Evolutionary conservation across 2,888 invertebrate species (phyloP), one percentile per base, ranked within the genome.

Genomic region (Rhagophthalmus giganteus): DNA sequence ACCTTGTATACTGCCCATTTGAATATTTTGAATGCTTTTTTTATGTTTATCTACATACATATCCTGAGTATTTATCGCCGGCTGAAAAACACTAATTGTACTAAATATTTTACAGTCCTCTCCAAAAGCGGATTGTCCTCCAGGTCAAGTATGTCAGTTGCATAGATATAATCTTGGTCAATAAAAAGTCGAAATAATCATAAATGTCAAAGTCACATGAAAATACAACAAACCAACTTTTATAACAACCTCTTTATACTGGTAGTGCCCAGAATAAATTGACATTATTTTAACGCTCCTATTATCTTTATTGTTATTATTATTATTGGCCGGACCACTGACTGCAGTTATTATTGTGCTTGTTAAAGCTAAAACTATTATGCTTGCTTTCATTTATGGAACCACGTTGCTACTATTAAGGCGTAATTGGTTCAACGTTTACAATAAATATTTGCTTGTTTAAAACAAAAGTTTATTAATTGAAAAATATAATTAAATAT

Each of bases 251-350:
- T 45, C 50, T 51, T 50, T 54, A 45, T 46, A 38, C 35, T 47
- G 41, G 46, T 46, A 55, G 33, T 55, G 42, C 45, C 30, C 15
- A 32, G 42, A 51, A 55, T 55, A 55, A 51, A 55, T 55, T 51
- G 51, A 47, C 50, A 42, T 37, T 47, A 46, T 46, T 51, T 47
- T 48, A 44, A 44, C 48, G 20, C 37, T 26, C 52, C 11, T 45
- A 48, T 55, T 55, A 55, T 41, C 35, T 48, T 55, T 52, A n/a
- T n/a, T n/a, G 53, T 53, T 52, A 47, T 55, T 55, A 55, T 54
- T 52, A 49, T 55, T 53, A 55, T 55, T 55, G 16, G 47, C 42
- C 27, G 39, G 55, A 55, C 55, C 51, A 48, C 40, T 44, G 55
- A 44, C 42, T 26, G 33, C n/a, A 31, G 42, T 32, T 51, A 38